Evolutionary conservation across 2,113 vertebrate species (phyloP).

Genomic region (Speoplatyrhinus poulsoni): DNA sequence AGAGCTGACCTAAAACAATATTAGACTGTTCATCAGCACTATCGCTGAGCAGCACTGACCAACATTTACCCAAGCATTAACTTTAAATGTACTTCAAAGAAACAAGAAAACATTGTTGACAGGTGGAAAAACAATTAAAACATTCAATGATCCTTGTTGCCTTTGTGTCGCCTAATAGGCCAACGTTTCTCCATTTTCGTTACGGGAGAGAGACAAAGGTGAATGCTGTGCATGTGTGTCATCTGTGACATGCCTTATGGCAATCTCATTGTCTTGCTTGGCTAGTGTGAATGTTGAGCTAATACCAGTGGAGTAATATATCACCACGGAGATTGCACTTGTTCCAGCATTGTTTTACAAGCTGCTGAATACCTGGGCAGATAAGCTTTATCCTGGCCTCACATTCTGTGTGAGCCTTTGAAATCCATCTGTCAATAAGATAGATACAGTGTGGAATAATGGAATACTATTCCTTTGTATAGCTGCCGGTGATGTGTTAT

Average conservation of each 20-base stretch:
- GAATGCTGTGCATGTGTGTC: conserved; percentile 34
- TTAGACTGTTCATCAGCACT: neutral
- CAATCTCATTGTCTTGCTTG: conserved; percentile 70
- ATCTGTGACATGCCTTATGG: conserved; percentile 51
- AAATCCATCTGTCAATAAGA: conserved; percentile 77
- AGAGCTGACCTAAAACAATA: too few species aligned
- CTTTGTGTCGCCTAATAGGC: conserved; percentile 31
- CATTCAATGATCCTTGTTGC: conserved; percentile 11
- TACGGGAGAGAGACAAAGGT: conserved; percentile 47
- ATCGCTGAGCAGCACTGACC: neutral
- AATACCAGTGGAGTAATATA: conserved; percentile 70
- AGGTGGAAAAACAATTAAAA: conserved; percentile 6
- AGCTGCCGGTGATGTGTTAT: conserved; percentile 22
- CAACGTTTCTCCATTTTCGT: conserved; percentile 14
- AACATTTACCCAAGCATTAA: too few species aligned
- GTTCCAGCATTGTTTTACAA: conserved; percentile 74
- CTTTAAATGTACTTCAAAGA: neutral
- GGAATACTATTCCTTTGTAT: conserved; percentile 15
- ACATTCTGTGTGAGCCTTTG: conserved; percentile 58
- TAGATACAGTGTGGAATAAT: conserved; percentile 43
- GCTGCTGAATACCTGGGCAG: conserved; percentile 60
- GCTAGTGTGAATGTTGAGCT: conserved; percentile 68
- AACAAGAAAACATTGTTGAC: neutral
- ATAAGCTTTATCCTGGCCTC: conserved; percentile 72
- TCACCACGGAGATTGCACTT: conserved; percentile 70